Evolutionary conservation across 2,797 vertebrate species (phyloP), one percentile per base, ranked within the genome.

Genomic region (Perodicticus potto): DNA sequence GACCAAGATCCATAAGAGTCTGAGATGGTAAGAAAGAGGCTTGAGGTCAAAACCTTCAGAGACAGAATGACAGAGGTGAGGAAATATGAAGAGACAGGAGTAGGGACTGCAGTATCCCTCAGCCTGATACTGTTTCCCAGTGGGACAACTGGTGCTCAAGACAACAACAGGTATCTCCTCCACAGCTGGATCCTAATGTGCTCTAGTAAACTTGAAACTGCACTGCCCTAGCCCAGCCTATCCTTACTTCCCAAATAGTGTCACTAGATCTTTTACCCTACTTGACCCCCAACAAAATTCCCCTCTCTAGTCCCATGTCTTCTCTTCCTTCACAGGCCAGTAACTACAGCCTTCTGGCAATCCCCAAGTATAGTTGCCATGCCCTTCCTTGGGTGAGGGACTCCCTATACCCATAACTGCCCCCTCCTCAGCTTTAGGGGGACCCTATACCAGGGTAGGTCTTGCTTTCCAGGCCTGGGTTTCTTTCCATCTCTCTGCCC

Each of bases 1-100:
- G 74, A 63, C 65, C 81, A 86, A 88, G 86, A 45, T 23, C 55
- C 40, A 69, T 34, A 53, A 87, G 65, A 82, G 32, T 45, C 81
- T 89, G 81, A 73, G 45, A 87, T 9, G 20, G 80, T 34, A 65
- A 78, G 57, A 82, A 88, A 94, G 19, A 89, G 22, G 45, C 78
- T 22, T 22, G 7, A 88, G 43, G 65, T 53, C 67, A 82, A 57
- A 92, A 83, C 8, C 49, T 61, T 63, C 45, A 27, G 61, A 69
- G 5, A 92, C 25, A 49, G 45, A 84, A 84, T 78, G 70, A 45
- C 17, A 89, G 34, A 69, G 59, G n/a, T n/a, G 70, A 61, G 17
- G 9, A 49, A 49, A 69, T n/a, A 92, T 57, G 40, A 81, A 57
- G 78, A 76, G 65, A 77, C 10, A 22, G 53, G 86, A 92, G 13